A percentile compares a stretch with the other conserved stretches of the same genome.
Evolutionary conservation across 2,797 vertebrate species (phyloP).

Genomic region (Orestias chungarensis): DNA sequence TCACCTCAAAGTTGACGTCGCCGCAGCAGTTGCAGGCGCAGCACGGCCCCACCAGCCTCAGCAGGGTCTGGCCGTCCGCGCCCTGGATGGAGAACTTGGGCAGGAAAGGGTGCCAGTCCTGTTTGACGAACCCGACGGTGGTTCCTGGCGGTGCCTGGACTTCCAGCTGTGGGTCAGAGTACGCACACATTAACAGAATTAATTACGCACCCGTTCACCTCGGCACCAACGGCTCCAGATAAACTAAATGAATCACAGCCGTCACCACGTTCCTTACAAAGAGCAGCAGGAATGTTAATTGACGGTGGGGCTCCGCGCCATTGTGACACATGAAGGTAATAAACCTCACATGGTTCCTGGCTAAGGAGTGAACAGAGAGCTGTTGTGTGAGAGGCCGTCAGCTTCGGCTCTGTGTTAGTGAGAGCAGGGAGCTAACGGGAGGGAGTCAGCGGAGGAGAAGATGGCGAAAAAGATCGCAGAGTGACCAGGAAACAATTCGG

Average conservation of each 20-base stretch:
- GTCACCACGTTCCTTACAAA: neutral
- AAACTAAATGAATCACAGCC: conserved; percentile 26
- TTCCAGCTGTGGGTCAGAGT: conserved; percentile 82
- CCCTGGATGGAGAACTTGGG: conserved; percentile 88
- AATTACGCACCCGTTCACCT: neutral
- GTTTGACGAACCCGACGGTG: conserved; percentile 85
- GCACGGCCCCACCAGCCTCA: conserved; percentile 88
- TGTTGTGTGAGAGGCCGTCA: conserved; percentile 6
- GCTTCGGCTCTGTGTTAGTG: neutral
- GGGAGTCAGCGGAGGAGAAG: conserved; percentile 36
- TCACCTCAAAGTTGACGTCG: conserved; percentile 90
- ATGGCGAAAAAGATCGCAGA: conserved; percentile 19
- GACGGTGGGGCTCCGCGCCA: conserved; percentile 19
- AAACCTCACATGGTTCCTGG: conserved; percentile 56
- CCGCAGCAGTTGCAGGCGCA: conserved; percentile 89
- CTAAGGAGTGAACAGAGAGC: conserved; percentile 22
- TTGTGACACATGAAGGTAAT: conserved; percentile 53
- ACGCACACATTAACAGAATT: neutral
- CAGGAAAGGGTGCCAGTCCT: conserved; percentile 89
- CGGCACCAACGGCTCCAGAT: conserved; percentile 35
- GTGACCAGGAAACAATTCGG: conserved; percentile 27
- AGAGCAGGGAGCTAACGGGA: conserved; percentile 19
- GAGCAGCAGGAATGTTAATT: conserved; percentile 26
- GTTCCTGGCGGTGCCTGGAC: conserved; percentile 89
- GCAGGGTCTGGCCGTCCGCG: conserved; percentile 80